Conservation (phyloP, 2,888 invertebrate species). For the Trichopoda pennipes region DNA sequence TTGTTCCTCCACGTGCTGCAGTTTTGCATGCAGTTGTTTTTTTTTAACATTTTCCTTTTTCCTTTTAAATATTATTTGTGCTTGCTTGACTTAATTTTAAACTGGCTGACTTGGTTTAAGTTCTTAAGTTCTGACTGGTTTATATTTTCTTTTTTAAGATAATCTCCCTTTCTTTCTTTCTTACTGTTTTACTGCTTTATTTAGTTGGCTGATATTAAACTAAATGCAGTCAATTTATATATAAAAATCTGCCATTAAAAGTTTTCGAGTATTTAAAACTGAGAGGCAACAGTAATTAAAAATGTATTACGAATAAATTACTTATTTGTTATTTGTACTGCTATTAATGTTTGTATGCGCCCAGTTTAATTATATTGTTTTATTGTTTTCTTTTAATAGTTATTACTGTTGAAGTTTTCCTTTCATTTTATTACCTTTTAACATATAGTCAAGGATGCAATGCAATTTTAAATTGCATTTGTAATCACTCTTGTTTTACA, state of each 20-base stretch:
- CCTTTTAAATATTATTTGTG: not conserved
- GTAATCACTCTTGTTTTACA: slow-evolving; percentile 42
- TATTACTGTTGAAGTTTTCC: slow-evolving; percentile 3
- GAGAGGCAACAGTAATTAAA: slow-evolving; percentile 38
- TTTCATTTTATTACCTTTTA: slow-evolving; percentile 34
- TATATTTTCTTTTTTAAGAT: not conserved
- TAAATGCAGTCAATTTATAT: not conserved
- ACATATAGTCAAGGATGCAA: slow-evolving; percentile 4
- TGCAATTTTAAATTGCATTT: slow-evolving; percentile 47
- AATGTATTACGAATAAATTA: slow-evolving; percentile 27
- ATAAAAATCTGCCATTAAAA: slow-evolving; percentile 8
- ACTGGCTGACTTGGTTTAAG: not conserved
- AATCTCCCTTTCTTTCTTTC: not conserved
- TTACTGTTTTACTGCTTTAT: not conserved
- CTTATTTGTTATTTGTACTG: not conserved
- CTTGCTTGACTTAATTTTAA: slow-evolving; percentile 19
- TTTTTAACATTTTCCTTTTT: not conserved
- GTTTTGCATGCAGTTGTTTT: slow-evolving; percentile 19
- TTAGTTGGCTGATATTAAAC: not conserved
- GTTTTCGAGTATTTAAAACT: not conserved
- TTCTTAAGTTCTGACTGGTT: not conserved
- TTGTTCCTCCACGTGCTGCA: slow-evolving; percentile 52
- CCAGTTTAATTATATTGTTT: slow-evolving; percentile 22
- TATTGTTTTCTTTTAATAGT: not conserved
- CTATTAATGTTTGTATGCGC: not conserved